Evolutionary conservation across 2,113 vertebrate species (phyloP).

Genomic region (Triplophysa dalaica): DNA sequence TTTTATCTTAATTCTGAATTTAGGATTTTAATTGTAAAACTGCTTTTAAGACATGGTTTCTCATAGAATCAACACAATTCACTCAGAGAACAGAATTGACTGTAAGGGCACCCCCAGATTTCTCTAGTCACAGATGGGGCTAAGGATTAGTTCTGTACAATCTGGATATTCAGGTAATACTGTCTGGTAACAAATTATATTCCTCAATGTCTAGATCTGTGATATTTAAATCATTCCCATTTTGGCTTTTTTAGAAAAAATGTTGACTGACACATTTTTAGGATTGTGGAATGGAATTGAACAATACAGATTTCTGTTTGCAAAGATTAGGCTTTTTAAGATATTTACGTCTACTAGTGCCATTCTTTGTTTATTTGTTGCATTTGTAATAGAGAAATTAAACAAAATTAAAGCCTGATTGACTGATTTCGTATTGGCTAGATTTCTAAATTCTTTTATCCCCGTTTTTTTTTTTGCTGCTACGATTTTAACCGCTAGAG

Average conservation of each 20-base stretch:
- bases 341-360: no score
- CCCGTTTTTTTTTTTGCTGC: not conserved
- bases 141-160: conserved; percentile 39
- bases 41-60: not conserved
- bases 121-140: conserved; percentile 41
- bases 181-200: conserved; percentile 46
- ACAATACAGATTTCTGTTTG: not conserved
- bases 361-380: no score
- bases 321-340: not conserved
- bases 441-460: no score
- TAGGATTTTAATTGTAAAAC: not conserved
- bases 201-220: conserved; percentile 28
- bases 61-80: not conserved
- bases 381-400: no score
- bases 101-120: not conserved
- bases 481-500: conserved; percentile 44
- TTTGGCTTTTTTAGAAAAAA: conserved; percentile 9
- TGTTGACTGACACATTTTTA: not conserved
- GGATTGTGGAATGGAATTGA: not conserved
- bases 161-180: conserved; percentile 52
- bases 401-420: no score
- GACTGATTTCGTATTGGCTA: no score
- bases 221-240: not conserved
- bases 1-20: not conserved
- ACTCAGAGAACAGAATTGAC: not conserved